Conservation (phyloP, 2,888 invertebrate genomes). For the Pyrrhia umbra region DNA sequence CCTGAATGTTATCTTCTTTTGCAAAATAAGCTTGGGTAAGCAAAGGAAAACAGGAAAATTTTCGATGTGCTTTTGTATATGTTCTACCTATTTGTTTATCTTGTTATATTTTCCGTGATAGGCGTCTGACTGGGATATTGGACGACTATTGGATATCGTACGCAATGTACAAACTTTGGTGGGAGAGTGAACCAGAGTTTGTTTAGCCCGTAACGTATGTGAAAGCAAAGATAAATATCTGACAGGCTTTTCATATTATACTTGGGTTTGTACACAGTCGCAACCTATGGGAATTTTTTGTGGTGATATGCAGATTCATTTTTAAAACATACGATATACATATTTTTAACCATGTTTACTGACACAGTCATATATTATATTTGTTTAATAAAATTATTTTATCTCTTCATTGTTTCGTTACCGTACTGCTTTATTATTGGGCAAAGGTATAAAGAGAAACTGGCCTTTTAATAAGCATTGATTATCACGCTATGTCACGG, state of each 20-base stretch:
- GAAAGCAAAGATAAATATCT: slow-evolving; percentile 25
- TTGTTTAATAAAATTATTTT: too few relatives aligned
- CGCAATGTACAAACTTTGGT: slow-evolving; percentile 37
- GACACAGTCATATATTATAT: too few relatives aligned
- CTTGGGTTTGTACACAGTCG: not conserved
- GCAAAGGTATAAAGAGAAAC: too few relatives aligned
- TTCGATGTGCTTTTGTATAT: slow-evolving; percentile 42
- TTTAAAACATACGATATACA: too few relatives aligned
- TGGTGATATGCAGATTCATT: too few relatives aligned
- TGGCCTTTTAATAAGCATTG: too few relatives aligned
- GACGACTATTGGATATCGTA: slow-evolving; percentile 30
- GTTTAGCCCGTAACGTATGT: slow-evolving; percentile 12
- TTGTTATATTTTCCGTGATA: slow-evolving; percentile 52
- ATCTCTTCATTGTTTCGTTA: too few relatives aligned
- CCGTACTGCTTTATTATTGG: too few relatives aligned
- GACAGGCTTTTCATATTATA: not conserved
- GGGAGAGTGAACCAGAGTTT: slow-evolving; percentile 22
- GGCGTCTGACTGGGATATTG: slow-evolving; percentile 31
- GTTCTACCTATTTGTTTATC: slow-evolving; percentile 52
- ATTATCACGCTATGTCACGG: too few relatives aligned
- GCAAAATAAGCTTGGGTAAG: slow-evolving; percentile 27
- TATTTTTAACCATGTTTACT: too few relatives aligned
- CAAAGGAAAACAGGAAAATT: slow-evolving; percentile 35
- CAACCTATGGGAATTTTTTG: not conserved
- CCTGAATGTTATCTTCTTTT: slow-evolving; percentile 32